phyloP scores from a whole-genome alignment of 1,140 invertebrate genomes.

The Varroa destructor region DNA sequence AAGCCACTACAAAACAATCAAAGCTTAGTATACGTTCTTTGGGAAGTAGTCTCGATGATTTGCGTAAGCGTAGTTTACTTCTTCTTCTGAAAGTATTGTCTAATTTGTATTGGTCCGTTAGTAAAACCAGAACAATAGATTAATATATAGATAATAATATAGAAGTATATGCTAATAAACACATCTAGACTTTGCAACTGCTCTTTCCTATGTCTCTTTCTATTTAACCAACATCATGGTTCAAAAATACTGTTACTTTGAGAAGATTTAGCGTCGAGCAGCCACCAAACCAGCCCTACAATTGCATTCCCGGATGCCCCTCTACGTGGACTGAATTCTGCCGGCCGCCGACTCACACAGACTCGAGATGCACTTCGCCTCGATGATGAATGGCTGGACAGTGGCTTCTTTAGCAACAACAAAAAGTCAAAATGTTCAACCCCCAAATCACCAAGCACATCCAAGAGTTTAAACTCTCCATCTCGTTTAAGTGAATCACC shows the following conservation, averaged over 20 bases:
- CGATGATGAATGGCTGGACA: constrained; percentile 11
- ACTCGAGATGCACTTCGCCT: constrained; percentile 19
- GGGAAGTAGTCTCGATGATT: background rate
- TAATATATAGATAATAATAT: too few species aligned
- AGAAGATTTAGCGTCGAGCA: background rate
- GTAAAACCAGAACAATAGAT: too few species aligned
- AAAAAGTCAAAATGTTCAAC: constrained; percentile 1
- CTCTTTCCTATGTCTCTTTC: background rate
- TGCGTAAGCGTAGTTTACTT: background rate
- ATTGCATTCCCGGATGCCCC: constrained; percentile 17
- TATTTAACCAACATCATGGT: background rate
- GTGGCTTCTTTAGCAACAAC: constrained; percentile 15
- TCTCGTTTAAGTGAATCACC: background rate
- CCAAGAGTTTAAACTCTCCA: background rate
- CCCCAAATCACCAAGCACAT: background rate
- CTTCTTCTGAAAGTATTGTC: too few species aligned
- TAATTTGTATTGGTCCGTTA: too few species aligned
- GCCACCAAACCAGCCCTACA: constrained; percentile 6
- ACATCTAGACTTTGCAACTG: too few species aligned
- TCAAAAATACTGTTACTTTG: background rate
- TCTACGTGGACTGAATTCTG: background rate
- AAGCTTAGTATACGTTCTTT: constrained; percentile 16
- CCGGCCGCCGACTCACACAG: background rate
- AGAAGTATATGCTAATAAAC: too few species aligned
- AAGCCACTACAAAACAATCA: background rate